These are phyloP conservation scores for Erebia epiphron DNA, from an alignment of 2,888 invertebrate genomes.

Conservation along the genomic window DNA sequence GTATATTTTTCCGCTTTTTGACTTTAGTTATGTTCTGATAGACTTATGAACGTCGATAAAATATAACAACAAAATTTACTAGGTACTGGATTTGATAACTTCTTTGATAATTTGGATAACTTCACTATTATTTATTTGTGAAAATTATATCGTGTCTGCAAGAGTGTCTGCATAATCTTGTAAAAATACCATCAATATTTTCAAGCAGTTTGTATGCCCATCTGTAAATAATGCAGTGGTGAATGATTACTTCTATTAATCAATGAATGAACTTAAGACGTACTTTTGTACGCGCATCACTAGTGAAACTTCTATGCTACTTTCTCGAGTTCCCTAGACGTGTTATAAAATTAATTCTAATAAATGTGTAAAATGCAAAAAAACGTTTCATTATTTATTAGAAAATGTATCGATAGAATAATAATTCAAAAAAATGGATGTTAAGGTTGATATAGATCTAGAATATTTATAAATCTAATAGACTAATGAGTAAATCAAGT, in stretches of 20 bases:
- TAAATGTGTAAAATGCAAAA: conserved; percentile 5
- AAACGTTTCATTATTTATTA: not conserved
- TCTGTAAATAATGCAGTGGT: conserved; percentile 35
- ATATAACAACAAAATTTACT: not conserved
- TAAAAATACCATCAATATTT: conserved; percentile 26
- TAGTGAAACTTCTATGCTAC: conserved; percentile 10
- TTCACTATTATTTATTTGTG: conserved; percentile 36
- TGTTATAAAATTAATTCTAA: not conserved
- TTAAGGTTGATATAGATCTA: not conserved
- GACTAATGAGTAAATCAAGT: not conserved
- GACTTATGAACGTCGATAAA: not conserved
- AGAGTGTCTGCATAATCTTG: conserved; percentile 30
- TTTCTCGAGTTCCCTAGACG: not conserved
- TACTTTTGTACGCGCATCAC: conserved; percentile 17
- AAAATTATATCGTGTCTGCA: not conserved
- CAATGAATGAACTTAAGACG: conserved; percentile 3
- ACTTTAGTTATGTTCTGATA: not conserved
- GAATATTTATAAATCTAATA: not conserved
- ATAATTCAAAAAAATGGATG: not conserved
- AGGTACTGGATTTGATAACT: too few relatives aligned
- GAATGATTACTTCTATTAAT: conserved; percentile 2
- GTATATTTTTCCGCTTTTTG: not conserved
- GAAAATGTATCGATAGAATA: not conserved
- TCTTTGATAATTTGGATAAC: not conserved
- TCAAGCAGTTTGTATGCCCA: conserved; percentile 28